Conservation (phyloP, 2,113 vertebrate genomes). For the Trematomus loennbergii region DNA sequence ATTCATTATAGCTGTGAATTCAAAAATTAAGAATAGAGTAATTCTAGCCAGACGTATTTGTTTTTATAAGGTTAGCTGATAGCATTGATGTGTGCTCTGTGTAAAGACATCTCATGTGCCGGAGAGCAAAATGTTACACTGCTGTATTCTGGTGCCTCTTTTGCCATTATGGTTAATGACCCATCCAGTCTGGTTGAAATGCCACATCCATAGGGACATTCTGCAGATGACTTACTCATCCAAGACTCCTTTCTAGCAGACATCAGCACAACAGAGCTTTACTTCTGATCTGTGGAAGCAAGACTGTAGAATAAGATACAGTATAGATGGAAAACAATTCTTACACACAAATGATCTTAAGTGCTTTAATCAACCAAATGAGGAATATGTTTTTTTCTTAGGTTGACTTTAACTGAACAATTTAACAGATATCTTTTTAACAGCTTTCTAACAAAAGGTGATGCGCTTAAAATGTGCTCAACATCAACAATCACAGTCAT, state of each 20-base stretch:
- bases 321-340: not conserved
- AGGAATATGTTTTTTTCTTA: not conserved
- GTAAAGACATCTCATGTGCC: constrained; percentile 58
- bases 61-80: constrained; percentile 10
- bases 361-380: not conserved
- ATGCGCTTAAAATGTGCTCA: constrained; percentile 28
- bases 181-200: constrained; percentile 94
- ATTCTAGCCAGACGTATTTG: constrained; percentile 9
- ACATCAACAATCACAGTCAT: constrained; percentile 3
- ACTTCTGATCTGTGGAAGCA: constrained; percentile 51
- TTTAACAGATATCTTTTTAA: not conserved
- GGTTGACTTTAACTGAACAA: not conserved
- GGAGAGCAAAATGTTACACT: constrained; percentile 87
- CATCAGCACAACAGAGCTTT: constrained; percentile 84
- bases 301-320: constrained; percentile 4
- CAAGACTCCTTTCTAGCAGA: constrained; percentile 86
- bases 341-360: not conserved
- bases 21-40: constrained; percentile 32
- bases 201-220: constrained; percentile 87
- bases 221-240: constrained; percentile 86
- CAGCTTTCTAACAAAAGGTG: not conserved
- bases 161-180: constrained; percentile 96
- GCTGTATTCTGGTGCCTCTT: constrained; percentile 85
- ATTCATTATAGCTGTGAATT: constrained; percentile 14
- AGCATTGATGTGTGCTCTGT: constrained; percentile 13